Conservation (phyloP, 2,797 vertebrate genomes). For the Atherinosoma microstoma region DNA sequence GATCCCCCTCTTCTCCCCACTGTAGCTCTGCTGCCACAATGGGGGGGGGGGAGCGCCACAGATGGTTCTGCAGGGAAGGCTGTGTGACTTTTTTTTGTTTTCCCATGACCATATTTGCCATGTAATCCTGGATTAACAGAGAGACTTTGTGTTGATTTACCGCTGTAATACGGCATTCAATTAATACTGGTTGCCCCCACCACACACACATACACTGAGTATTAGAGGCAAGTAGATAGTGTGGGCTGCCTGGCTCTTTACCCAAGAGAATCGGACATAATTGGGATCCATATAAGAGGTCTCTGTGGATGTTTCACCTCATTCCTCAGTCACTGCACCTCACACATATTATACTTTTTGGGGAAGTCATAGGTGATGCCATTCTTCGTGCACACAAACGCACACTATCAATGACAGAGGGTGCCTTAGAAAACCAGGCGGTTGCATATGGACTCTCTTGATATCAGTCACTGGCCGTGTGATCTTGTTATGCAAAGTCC, state of each 20-base stretch:
- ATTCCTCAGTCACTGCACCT: conserved; percentile 85
- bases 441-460: conserved; percentile 99
- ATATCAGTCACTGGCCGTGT: conserved; percentile 99
- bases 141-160: conserved; percentile 91
- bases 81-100: conserved; percentile 87
- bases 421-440: conserved; percentile 95
- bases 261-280: conserved; percentile 83
- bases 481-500: conserved; percentile 99
- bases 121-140: conserved; percentile 94
- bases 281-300: conserved; percentile 92
- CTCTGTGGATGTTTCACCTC: conserved; percentile 92
- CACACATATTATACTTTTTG: conserved; percentile 79
- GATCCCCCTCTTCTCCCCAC: conserved; percentile 65
- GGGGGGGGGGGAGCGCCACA: conserved; percentile 76
- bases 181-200: conserved; percentile 74
- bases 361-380: conserved; percentile 67
- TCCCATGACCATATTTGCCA: conserved; percentile 86
- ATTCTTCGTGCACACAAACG: conserved; percentile 87
- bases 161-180: conserved; percentile 83
- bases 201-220: conserved; percentile 69
- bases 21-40: conserved; percentile 60
- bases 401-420: conserved; percentile 92
- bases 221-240: conserved; percentile 79
- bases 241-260: conserved; percentile 81
- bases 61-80: conserved; percentile 82